These are phyloP conservation scores for Anolis sagrei DNA, from an alignment of 2,113 vertebrate genomes.

Conservation along the genomic window DNA sequence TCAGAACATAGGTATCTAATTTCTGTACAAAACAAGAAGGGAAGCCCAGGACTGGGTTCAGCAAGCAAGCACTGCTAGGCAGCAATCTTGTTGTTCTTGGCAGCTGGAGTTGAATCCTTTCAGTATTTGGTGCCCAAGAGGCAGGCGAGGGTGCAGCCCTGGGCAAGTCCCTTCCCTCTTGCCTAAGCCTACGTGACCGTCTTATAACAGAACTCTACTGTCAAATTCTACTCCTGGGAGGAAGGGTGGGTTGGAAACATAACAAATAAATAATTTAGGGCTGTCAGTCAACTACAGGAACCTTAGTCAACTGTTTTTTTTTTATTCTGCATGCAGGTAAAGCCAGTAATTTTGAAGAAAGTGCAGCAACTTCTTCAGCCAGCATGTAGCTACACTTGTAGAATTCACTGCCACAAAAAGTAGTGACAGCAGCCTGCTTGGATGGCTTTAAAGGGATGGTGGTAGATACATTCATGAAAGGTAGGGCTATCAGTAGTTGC, in stretches of 20 bases:
- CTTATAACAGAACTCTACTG: neutral
- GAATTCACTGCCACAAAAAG: no score
- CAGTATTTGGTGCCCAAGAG: neutral
- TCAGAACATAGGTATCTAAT: neutral
- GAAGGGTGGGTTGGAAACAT: neutral
- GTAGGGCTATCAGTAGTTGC: no score
- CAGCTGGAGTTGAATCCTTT: neutral
- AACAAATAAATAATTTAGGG: neutral
- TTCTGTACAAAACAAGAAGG: neutral
- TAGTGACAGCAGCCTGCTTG: no score
- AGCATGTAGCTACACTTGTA: no score
- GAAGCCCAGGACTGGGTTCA: neutral
- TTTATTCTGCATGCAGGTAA: neutral
- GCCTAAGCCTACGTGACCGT: neutral
- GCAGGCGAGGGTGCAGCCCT: no score
- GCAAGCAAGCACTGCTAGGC: neutral
- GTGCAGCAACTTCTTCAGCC: neutral
- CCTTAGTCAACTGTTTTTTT: neutral
- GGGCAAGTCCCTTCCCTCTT: neutral
- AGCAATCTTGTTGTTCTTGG: neutral
- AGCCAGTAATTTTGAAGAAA: neutral
- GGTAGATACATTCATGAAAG: no score
- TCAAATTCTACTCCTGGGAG: neutral
- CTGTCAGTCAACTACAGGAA: neutral
- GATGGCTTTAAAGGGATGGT: no score